Evolutionary conservation across 2,888 invertebrate genomes (phyloP), one percentile per base, ranked within the genome.

Genomic region (Tetranychus piercei): DNA sequence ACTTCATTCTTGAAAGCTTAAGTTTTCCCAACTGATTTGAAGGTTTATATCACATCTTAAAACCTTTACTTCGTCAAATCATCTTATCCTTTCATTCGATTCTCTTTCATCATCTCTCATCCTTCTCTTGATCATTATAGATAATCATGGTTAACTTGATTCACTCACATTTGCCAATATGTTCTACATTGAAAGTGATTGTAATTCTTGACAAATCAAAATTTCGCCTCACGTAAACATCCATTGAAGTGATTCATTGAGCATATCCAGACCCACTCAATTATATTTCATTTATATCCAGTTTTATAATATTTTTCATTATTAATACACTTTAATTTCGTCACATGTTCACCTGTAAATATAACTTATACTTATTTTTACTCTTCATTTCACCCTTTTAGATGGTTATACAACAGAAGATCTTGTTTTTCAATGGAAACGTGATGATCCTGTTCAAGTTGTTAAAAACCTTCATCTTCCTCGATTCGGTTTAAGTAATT

Each of bases 371-470:
- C 15, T 15, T 7, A 9, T 55, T 55, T 55, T 15, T 55, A 9
- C 55, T 55, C 15, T 64, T 67, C 9, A 66, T 23, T 34, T 15
- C 55, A 55, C 9, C 4, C 43, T 34, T 71, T 44, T 20, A 96
- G 96, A 97, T 84, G 96, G 96, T 77, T 96, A 95, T 90, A 96
- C 96, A 72, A 95, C 94, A 72, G 90, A 91, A 79, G 95, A 96
- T 85, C 87, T 96, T 81, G 92, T 94, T 80, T 96, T 96, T 85
- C 86, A 92, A 79, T 96, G 95, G 95, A 94, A 94, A 83, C 91
- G 92, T 82, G 77, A 78, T 9, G 93, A 94, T 83, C 94, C 95
- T 1, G 94, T 95, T 75, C 95, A 95, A 86, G 92, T 94, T 79
- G 55, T 55, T 55, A 82, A 81, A 44, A 81, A 80, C 75, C 80